Conservation (phyloP, 2,113 vertebrate species). For the Rattus rattus region DNA sequence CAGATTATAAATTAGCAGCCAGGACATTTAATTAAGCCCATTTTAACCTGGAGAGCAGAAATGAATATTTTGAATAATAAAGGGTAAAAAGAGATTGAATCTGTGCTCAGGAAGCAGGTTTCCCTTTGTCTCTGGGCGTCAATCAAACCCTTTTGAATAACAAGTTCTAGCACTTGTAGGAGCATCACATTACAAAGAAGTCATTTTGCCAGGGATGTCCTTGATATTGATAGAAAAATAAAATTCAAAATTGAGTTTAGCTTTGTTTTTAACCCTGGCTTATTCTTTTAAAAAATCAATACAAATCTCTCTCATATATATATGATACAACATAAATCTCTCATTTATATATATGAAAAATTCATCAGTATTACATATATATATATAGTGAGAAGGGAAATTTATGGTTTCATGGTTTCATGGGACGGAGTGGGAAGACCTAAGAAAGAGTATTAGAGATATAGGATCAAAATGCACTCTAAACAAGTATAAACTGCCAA, state of each 20-base stretch:
- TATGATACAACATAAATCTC: too few species aligned
- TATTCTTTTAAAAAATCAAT: neutral
- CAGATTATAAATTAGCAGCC: slow-evolving; percentile 75
- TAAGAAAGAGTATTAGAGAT: too few species aligned
- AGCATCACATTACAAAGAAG: slow-evolving; percentile 64
- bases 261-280: neutral
- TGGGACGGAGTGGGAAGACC: neutral
- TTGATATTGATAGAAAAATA: slow-evolving; percentile 73
- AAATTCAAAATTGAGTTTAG: slow-evolving; percentile 58
- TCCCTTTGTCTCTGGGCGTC: slow-evolving; percentile 5
- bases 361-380: too few species aligned
- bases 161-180: slow-evolving; percentile 64
- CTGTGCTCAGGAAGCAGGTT: slow-evolving; percentile 25
- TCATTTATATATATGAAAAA: too few species aligned
- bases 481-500: neutral
- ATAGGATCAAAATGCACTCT: neutral
- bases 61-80: slow-evolving; percentile 42
- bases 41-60: slow-evolving; percentile 25
- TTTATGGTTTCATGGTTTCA: too few species aligned
- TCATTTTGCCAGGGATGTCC: slow-evolving; percentile 64
- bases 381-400: neutral
- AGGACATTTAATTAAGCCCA: slow-evolving; percentile 65
- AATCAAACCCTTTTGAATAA: slow-evolving; percentile 38
- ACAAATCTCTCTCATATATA: neutral
- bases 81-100: slow-evolving; percentile 46